These are phyloP conservation scores for Brevimyrus niger DNA, from an alignment of 2,113 vertebrate species.

Conservation along the genomic window DNA sequence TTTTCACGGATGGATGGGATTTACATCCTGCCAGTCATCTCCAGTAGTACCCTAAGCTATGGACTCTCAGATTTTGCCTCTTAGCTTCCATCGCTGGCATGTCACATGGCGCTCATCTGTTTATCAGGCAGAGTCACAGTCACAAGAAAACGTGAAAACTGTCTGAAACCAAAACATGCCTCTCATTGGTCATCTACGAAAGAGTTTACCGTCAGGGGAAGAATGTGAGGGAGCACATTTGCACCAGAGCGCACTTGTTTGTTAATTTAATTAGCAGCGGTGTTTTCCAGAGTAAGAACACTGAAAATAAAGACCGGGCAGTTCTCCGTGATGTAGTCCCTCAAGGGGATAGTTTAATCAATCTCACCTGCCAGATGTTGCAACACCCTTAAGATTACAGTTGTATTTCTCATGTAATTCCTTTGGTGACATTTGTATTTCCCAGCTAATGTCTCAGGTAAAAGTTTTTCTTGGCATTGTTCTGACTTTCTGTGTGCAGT, in stretches of 20 bases:
- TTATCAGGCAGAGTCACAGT: neutral
- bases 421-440: conserved; percentile 22
- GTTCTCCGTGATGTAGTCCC: conserved; percentile 37
- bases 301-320: conserved; percentile 24
- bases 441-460: conserved; percentile 18
- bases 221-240: neutral
- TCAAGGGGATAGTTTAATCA: conserved; percentile 42
- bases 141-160: neutral
- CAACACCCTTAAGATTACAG: neutral
- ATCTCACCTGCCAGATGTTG: conserved; percentile 27
- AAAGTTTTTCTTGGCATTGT: conserved; percentile 44
- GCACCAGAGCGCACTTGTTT: neutral
- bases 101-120: neutral
- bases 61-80: neutral
- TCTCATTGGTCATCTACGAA: neutral
- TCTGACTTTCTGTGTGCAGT: conserved; percentile 33
- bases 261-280: conserved; percentile 34
- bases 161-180: neutral
- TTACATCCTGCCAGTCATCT: conserved; percentile 31
- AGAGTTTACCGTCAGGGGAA: neutral
- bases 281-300: neutral
- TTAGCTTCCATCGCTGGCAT: neutral
- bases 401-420: conserved; percentile 12
- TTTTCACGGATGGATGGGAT: conserved; percentile 39
- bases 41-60: neutral